Evolutionary conservation across 2,888 invertebrate genomes (phyloP), one percentile per base, ranked within the genome.

Genomic region (Hermodice carunculata): DNA sequence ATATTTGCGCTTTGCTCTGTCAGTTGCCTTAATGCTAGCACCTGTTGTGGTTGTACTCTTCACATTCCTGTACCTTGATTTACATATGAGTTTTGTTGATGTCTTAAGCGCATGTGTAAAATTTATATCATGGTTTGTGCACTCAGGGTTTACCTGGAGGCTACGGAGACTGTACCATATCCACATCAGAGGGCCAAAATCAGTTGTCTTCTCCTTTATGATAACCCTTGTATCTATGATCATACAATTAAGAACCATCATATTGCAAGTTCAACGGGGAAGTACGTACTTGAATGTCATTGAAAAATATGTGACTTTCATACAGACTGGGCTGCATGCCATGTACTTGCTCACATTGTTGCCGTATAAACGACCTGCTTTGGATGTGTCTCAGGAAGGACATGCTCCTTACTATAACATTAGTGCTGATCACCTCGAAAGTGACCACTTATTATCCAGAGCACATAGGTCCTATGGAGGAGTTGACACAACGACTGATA

Each of bases 51-150:
- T 91, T 81, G 87, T 93, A 2, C 75, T 84, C 44, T 61, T 86
- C 2, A 73, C 83, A 66, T 78, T 83, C 64, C 74, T 77, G 58
- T 62, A 83, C 51, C 70, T 79, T 49, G 67, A 80, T 32, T 69
- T 78, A 57, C 70, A 69, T 6, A 71, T 86, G 6, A 82, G 80
- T 52, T 90, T 92, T 11, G 89, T 92, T 60, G 92, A 93, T 83
- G 91, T 92, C 80, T 89, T 94, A 46, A 87, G 91, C 49, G 90
- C 91, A 28, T 91, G 91, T 46, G 89, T 92, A 3, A 90, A 93
- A 81, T 91, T 91, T 71, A 85, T 94, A 51, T 89, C 93, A 51
- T 96, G 96, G 96, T 87, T 92, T 58, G 89, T 94, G 22, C 95
- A 96, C 86, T 90, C 93, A 75, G 90, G 92, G 70, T 93, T 92